Evolutionary conservation across 1,140 invertebrate species (phyloP).

Genomic region (Zaprionus ornatus): DNA sequence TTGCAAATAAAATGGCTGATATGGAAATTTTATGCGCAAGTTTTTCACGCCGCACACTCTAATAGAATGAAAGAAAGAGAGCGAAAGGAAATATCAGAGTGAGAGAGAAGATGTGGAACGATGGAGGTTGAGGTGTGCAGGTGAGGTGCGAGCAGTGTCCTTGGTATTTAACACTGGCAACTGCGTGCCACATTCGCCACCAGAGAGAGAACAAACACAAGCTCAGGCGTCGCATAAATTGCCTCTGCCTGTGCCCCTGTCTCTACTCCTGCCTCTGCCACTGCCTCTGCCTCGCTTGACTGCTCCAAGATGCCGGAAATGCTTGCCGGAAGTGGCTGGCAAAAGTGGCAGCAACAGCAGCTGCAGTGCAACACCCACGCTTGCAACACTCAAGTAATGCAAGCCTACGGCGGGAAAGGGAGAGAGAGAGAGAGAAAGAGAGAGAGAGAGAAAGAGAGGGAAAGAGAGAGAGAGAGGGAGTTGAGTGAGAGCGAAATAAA

Average conservation of each 20-base stretch:
- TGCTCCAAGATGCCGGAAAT: slow-evolving; percentile 36
- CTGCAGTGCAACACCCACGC: slow-evolving; percentile 2
- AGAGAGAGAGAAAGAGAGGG: background rate
- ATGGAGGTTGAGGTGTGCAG: background rate
- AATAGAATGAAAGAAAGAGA: background rate
- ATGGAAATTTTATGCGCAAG: slow-evolving; percentile 75
- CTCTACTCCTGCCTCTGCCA: background rate
- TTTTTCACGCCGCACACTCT: slow-evolving; percentile 47
- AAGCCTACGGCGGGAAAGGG: background rate
- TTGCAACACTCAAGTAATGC: background rate
- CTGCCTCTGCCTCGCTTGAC: background rate
- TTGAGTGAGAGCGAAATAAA: background rate
- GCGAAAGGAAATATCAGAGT: background rate
- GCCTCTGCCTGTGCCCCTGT: background rate
- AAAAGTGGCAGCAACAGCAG: slow-evolving; percentile 26
- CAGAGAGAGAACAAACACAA: slow-evolving; percentile 9
- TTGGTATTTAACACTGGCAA: slow-evolving; percentile 47
- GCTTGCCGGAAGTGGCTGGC: slow-evolving; percentile 39
- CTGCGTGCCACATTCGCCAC: slow-evolving; percentile 21
- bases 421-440: background rate
- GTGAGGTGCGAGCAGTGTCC: slow-evolving; percentile 11
- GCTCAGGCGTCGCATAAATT: slow-evolving; percentile 40
- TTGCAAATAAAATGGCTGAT: slow-evolving; percentile 81
- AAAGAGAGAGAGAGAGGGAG: background rate
- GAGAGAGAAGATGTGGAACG: slow-evolving; percentile 8